Conservation (phyloP, 2,888 invertebrate genomes). For the Syritta pipiens region DNA sequence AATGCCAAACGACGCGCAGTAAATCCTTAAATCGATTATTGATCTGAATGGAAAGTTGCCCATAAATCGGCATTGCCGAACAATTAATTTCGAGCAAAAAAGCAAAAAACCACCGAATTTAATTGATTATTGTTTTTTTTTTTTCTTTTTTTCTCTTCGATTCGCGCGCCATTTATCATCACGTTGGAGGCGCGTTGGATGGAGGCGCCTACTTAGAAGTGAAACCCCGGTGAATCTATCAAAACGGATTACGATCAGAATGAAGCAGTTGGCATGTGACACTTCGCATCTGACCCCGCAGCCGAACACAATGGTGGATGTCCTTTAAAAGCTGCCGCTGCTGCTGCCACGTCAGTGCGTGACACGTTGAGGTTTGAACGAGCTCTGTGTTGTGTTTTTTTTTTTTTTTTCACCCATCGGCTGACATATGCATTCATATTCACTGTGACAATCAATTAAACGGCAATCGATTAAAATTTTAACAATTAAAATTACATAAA, state of each 20-base stretch:
- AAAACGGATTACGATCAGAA: conserved; percentile 42
- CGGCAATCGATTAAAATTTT: conserved; percentile 66
- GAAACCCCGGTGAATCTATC: conserved; percentile 40
- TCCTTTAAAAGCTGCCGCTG: conserved; percentile 52
- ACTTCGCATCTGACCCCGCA: conserved; percentile 12
- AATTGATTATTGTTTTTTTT: conserved; percentile 65
- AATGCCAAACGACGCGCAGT: conserved; percentile 24
- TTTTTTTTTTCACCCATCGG: conserved; percentile 17
- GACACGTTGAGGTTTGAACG: conserved; percentile 63
- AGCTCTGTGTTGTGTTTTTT: conserved; percentile 17
- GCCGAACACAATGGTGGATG: conserved; percentile 5
- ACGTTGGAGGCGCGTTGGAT: conserved; percentile 10
- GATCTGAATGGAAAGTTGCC: conserved; percentile 62
- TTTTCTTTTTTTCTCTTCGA: no score
- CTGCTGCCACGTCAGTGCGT: conserved; percentile 19
- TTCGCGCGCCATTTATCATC: conserved; percentile 48
- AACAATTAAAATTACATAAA: conserved; percentile 70
- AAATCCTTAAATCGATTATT: conserved; percentile 62
- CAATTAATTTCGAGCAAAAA: conserved; percentile 47
- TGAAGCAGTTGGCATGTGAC: conserved; percentile 37
- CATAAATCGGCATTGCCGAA: conserved; percentile 49
- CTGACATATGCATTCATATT: conserved; percentile 59
- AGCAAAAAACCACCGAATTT: conserved; percentile 30
- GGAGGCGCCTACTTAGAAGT: conserved; percentile 36
- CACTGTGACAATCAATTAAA: conserved; percentile 68